phyloP scores from a whole-genome alignment of 2,113 vertebrate genomes.

The Hucho hucho region DNA sequence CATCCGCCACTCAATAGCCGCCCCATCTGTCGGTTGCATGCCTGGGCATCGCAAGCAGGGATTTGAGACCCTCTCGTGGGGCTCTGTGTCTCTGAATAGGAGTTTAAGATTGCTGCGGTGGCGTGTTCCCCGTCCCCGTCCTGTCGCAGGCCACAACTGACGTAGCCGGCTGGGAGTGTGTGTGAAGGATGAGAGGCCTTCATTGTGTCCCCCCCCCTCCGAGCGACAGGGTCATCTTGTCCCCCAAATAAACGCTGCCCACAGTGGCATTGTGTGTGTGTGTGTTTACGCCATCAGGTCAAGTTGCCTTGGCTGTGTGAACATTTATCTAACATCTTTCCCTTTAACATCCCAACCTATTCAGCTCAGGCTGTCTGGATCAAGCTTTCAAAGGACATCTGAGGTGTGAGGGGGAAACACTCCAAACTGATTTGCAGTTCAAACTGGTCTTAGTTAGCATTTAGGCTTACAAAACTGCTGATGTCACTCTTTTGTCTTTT shows the following conservation, averaged over 20 bases:
- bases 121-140: conserved; percentile 25
- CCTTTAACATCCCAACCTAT: conserved; percentile 69
- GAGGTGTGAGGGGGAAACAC: conserved; percentile 37
- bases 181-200: conserved; percentile 70
- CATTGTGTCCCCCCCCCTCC: conserved; percentile 73
- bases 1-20: conserved; percentile 73
- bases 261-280: conserved; percentile 55
- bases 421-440: conserved; percentile 51
- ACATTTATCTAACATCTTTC: conserved; percentile 75
- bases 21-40: conserved; percentile 77
- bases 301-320: too few species aligned
- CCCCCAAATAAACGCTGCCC: conserved; percentile 72
- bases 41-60: conserved; percentile 62
- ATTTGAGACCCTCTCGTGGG: conserved; percentile 56
- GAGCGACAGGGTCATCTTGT: conserved; percentile 79
- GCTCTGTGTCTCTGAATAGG: conserved; percentile 67
- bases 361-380: conserved; percentile 60
- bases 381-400: conserved; percentile 2
- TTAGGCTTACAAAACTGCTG: conserved; percentile 51
- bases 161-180: conserved; percentile 51
- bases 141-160: conserved; percentile 19
- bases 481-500: not conserved
- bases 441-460: conserved; percentile 51
- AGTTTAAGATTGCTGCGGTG: conserved; percentile 55
- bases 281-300: too few species aligned